Base-by-base conservation (phyloP, 2,113 vertebrate genomes). In the Psittacula cyanocephala region DNA sequence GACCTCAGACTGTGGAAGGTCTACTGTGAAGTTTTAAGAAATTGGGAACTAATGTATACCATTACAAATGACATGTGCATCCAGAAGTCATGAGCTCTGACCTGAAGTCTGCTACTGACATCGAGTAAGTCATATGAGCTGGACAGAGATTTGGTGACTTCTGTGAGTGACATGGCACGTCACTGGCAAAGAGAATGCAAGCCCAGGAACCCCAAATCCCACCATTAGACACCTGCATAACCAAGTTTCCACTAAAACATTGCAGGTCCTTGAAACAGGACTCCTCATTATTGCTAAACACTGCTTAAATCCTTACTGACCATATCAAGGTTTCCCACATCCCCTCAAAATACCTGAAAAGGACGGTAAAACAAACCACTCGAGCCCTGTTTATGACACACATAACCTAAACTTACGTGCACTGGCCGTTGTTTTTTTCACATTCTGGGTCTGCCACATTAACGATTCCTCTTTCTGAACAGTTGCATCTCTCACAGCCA, bases 401-500 rank as follows among this genome's bases (percentile, higher is more conserved):
- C 6, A 6, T 31, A 55, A 24, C 18, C 19, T 46, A 81, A 81
- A 97, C 98, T 98, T 95, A 99, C 99, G 83, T 98, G 98, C 99
- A 99, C 84, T 99, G 99, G 27, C 99, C 99, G 0, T 88, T 98
- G 87, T 8, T 92, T 64, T 49, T 92, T 94, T 99, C 96, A 70
- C 99, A 99, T n/a, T 98, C 97, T 3, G 88, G 82, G n/a, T 67
- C 95, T 14, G 93, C 77, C 7, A 59, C 81, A n/a, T 75, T 50
- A 12, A 88, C 4, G 3, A 98, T 68, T 69, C 99, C 99, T 14
- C 16, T 89, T 24, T 89, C 94, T 35, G 99, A 99, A 93, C 99
- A 99, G 81, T 98, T 98, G 85, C 99, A 99, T 90, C 91, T 96
- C 86, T 99, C 98, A 2, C 99, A 99, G 96, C 99, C 99, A 17